Evolutionary conservation across 2,797 vertebrate genomes (phyloP).

Genomic region (Rhincodon typus): DNA sequence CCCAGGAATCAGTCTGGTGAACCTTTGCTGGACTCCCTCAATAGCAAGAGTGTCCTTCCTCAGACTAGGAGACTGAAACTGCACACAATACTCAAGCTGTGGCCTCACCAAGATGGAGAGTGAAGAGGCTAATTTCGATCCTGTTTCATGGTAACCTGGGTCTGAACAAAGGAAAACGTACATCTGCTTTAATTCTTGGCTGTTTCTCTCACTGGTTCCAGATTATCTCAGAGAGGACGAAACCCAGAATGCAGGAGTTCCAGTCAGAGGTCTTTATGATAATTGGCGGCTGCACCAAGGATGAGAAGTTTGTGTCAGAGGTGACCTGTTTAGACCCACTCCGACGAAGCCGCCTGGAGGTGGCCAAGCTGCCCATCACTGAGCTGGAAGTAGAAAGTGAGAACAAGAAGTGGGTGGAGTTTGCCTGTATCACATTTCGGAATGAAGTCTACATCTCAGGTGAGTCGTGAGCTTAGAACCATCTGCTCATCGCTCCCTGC

Average conservation of each 20-base stretch:
- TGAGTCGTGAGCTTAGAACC: constrained; percentile 50
- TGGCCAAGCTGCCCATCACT: constrained; percentile 80
- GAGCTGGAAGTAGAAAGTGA: constrained; percentile 78
- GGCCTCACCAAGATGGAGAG: too few species aligned
- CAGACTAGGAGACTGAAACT: too few species aligned
- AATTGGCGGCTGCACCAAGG: constrained; percentile 91
- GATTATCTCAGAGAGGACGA: constrained; percentile 91
- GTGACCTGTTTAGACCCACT: constrained; percentile 93
- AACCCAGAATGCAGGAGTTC: constrained; percentile 81
- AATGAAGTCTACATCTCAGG: constrained; percentile 95
- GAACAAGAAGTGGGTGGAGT: constrained; percentile 94
- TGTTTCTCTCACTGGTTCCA: constrained; percentile 46
- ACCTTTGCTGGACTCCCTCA: too few species aligned
- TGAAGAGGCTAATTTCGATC: neutral
- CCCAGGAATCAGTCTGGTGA: too few species aligned
- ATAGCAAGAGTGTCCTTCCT: too few species aligned
- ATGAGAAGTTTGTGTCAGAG: constrained; percentile 87
- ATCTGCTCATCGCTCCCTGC: neutral
- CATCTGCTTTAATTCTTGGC: constrained; percentile 23
- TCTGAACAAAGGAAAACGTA: neutral
- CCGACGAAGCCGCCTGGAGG: constrained; percentile 86
- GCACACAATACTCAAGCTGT: too few species aligned
- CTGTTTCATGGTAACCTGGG: neutral
- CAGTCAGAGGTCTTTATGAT: constrained; percentile 96
- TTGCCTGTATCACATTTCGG: constrained; percentile 85